phyloP scores from a whole-genome alignment of 2,888 invertebrate genomes.

The Elysia crispata region DNA sequence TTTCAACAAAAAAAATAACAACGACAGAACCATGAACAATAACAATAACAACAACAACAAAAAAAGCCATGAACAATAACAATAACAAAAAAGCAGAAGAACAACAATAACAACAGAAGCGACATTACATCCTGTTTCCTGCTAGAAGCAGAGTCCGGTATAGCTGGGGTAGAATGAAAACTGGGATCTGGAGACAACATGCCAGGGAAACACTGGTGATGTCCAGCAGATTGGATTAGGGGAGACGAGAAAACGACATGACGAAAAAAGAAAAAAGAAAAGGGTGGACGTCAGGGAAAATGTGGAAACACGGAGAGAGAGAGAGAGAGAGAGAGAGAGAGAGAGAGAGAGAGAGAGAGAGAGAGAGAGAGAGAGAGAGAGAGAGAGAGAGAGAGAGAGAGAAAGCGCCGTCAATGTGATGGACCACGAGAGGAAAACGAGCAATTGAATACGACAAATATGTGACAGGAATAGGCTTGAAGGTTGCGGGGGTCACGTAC shows the following conservation, averaged over 20 bases:
- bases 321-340: conserved; percentile 14
- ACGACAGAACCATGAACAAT: too few species aligned
- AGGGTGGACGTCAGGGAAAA: not conserved
- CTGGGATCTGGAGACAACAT: not conserved
- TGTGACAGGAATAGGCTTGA: too few species aligned
- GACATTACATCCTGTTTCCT: not conserved
- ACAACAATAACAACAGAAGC: too few species aligned
- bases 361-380: conserved; percentile 25
- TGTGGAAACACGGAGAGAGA: not conserved
- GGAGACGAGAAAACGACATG: not conserved
- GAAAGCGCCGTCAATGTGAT: not conserved
- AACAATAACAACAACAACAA: too few species aligned
- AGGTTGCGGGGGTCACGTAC: too few species aligned
- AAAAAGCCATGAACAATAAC: too few species aligned
- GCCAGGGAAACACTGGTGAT: not conserved
- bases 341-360: conserved; percentile 22
- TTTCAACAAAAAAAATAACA: too few species aligned
- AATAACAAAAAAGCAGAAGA: too few species aligned
- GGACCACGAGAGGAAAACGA: not conserved
- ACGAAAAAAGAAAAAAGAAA: not conserved
- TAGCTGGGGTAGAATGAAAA: too few species aligned
- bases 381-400: conserved; percentile 15
- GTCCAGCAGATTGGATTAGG: not conserved
- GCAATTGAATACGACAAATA: too few species aligned
- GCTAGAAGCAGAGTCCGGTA: too few species aligned